Conservation (phyloP, 2,113 vertebrate species). For the Leptobrachium ailaonicum region DNA sequence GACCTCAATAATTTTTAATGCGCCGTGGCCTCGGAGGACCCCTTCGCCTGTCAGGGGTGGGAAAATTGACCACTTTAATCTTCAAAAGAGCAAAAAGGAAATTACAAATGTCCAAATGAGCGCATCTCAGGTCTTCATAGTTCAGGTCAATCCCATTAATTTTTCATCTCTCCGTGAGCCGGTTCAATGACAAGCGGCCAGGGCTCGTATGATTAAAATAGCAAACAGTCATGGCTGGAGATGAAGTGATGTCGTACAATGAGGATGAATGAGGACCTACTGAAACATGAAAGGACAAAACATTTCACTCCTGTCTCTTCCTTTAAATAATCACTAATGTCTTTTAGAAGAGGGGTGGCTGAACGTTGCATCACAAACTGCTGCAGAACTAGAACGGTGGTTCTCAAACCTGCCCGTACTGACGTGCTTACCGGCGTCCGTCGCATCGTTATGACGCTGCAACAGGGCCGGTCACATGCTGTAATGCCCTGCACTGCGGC, state of each 20-base stretch:
- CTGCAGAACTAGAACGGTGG: no score
- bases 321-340: no score
- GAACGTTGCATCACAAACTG: no score
- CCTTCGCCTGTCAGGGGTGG: conserved; percentile 52
- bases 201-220: conserved; percentile 18
- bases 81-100: conserved; percentile 58
- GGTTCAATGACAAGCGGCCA: conserved; percentile 39
- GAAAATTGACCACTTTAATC: conserved; percentile 62
- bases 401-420: no score
- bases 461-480: no score
- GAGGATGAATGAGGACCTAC: neutral
- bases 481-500: no score
- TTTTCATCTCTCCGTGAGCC: conserved; percentile 38
- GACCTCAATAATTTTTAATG: conserved; percentile 61
- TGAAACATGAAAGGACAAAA: no score
- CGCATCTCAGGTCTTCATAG: conserved; percentile 35
- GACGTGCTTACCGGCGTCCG: no score
- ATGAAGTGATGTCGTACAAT: conserved; percentile 35
- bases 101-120: conserved; percentile 43
- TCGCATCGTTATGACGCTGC: no score
- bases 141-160: conserved; percentile 33
- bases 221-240: conserved; percentile 37
- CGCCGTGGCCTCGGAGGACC: conserved; percentile 48
- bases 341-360: no score
- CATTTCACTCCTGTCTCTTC: neutral